Evolutionary conservation across 2,113 vertebrate genomes (phyloP).

Genomic region (Oreochromis tanganicae): DNA sequence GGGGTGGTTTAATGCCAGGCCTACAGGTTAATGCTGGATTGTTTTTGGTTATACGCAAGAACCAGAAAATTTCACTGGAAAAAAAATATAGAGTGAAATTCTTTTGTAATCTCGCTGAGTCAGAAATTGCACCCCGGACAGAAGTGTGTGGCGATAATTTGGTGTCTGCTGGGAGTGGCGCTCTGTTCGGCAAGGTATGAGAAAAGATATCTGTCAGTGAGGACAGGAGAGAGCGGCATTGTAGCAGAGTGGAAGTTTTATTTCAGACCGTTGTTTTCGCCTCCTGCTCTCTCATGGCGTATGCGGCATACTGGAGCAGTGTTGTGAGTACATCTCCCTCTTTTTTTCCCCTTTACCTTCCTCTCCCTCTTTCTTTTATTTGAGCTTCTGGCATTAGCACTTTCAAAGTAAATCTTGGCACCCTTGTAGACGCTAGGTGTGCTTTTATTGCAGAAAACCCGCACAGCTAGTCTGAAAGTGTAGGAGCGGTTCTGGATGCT

Average conservation of each 20-base stretch:
- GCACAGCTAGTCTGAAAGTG: neutral
- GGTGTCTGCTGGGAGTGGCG: conserved; percentile 47
- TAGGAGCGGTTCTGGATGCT: neutral
- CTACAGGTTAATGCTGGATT: neutral
- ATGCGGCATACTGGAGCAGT: conserved; percentile 58
- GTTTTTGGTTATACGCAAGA: neutral
- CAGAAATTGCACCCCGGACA: neutral
- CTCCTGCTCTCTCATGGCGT: conserved; percentile 59
- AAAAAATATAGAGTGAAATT: neutral
- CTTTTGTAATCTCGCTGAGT: neutral
- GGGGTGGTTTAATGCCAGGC: neutral
- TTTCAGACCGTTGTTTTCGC: neutral
- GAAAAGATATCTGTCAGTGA: neutral
- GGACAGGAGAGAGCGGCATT: neutral
- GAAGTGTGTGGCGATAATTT: neutral
- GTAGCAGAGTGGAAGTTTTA: neutral
- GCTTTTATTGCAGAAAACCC: neutral
- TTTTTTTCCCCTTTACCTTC: neutral
- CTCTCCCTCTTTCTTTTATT: neutral
- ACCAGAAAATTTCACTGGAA: neutral
- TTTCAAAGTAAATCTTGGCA: neutral
- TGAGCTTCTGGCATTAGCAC: neutral
- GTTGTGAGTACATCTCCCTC: conserved; percentile 56
- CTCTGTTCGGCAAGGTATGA: neutral
- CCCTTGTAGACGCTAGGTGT: neutral